Evolutionary conservation across 2,888 invertebrate species (phyloP).

Genomic region (Stramonita haemastoma): DNA sequence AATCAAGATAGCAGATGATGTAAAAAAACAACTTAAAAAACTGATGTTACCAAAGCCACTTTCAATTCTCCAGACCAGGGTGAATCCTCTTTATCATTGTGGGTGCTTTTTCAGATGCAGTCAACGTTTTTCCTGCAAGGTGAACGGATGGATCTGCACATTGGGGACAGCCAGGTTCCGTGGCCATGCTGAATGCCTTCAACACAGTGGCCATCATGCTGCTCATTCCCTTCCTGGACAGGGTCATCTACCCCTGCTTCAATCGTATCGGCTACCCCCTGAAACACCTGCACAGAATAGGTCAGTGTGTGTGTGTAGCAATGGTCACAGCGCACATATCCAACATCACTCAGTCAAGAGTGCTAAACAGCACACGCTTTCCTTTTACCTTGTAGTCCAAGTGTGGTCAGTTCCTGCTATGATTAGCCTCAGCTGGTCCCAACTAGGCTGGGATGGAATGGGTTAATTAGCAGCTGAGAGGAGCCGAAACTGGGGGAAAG

Average conservation of each 20-base stretch:
- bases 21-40: too few species aligned
- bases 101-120: too few species aligned
- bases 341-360: background rate
- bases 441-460: too few species aligned
- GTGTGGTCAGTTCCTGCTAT: too few species aligned
- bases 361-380: background rate
- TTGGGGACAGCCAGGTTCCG: conserved; percentile 65
- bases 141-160: conserved; percentile 67
- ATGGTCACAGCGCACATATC: background rate
- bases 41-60: too few species aligned
- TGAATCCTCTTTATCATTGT: too few species aligned
- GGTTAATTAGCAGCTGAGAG: too few species aligned
- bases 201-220: conserved; percentile 70
- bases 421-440: too few species aligned
- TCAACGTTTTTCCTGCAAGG: conserved; percentile 73
- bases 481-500: too few species aligned
- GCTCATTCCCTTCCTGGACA: conserved; percentile 71
- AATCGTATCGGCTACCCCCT: conserved; percentile 59
- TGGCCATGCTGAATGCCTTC: conserved; percentile 71
- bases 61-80: too few species aligned
- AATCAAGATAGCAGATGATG: too few species aligned
- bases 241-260: conserved; percentile 65
- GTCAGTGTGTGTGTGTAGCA: conserved; percentile 46
- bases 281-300: conserved; percentile 71
- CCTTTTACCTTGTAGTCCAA: too few species aligned